phyloP scores from a whole-genome alignment of 2,888 invertebrate species.

The Apodemia duryi region DNA sequence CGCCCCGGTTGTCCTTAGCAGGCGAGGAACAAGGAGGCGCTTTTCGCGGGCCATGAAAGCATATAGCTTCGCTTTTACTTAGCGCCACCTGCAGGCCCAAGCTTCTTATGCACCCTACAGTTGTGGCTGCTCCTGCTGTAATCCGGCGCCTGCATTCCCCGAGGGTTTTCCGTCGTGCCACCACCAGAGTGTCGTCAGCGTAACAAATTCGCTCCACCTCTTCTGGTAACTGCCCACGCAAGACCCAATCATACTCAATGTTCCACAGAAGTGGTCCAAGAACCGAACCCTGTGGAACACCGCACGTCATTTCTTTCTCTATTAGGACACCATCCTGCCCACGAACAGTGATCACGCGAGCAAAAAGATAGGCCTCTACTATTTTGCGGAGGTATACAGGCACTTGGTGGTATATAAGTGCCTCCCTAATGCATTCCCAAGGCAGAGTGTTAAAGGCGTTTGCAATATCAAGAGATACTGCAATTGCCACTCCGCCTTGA shows the following conservation, averaged over 20 bases:
- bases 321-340: neutral
- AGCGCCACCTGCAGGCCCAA: constrained; percentile 14
- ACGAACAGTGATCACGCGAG: neutral
- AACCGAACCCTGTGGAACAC: neutral
- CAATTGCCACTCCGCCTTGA: neutral
- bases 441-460: constrained; percentile 1
- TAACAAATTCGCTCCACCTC: neutral
- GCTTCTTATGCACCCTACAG: constrained; percentile 6
- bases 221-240: neutral
- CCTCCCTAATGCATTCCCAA: neutral
- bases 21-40: neutral
- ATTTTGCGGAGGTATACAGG: neutral
- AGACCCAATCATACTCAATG: neutral
- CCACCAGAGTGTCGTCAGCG: constrained; percentile 1
- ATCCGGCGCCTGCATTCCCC: constrained; percentile 17
- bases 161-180: neutral
- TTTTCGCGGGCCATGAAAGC: neutral
- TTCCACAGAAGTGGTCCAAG: neutral
- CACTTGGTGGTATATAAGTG: neutral
- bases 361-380: neutral
- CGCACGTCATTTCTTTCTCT: neutral
- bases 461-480: neutral
- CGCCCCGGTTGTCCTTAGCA: neutral
- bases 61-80: neutral
- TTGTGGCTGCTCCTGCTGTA: constrained; percentile 14